Percentiles rank a stretch among this genome's conserved stretches.
These are phyloP conservation scores for Oscheius sp. DNA, from an alignment of 1,140 invertebrate species.

Conservation along the genomic window DNA sequence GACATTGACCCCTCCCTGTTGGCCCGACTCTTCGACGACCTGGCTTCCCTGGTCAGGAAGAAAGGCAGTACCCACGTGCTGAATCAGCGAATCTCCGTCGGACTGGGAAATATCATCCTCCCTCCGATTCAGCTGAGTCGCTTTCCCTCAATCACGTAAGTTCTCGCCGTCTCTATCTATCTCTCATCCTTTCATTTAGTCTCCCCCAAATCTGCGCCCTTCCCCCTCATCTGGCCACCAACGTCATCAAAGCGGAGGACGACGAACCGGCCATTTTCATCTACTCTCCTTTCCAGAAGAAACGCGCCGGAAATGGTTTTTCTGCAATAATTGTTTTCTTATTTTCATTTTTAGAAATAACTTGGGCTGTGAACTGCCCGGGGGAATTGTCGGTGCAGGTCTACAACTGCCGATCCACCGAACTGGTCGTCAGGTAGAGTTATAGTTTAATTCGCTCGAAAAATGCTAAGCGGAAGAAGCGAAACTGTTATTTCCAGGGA, in stretches of 20 bases:
- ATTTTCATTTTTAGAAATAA: slow-evolving; percentile 41
- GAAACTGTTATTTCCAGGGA: not conserved
- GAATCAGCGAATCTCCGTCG: slow-evolving; percentile 47
- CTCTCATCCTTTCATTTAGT: slow-evolving; percentile 32
- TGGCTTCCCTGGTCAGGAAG: slow-evolving; percentile 43
- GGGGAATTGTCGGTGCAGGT: slow-evolving; percentile 53
- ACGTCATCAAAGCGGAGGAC: slow-evolving; percentile 36
- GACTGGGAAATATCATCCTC: slow-evolving; percentile 49
- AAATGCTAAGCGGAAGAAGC: no score
- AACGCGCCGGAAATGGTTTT: slow-evolving; percentile 38
- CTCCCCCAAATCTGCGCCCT: slow-evolving; percentile 45
- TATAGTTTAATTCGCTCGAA: no score
- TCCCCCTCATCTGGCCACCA: slow-evolving; percentile 53
- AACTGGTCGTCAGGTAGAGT: slow-evolving; percentile 51
- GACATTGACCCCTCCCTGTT: slow-evolving; percentile 46
- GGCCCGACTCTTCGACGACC: slow-evolving; percentile 53
- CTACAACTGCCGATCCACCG: slow-evolving; percentile 45
- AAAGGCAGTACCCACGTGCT: slow-evolving; percentile 41
- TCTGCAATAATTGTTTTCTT: not conserved
- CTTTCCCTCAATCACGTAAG: slow-evolving; percentile 54
- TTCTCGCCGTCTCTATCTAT: not conserved
- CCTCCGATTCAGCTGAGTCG: slow-evolving; percentile 56
- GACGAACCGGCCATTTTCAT: slow-evolving; percentile 51
- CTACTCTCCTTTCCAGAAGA: slow-evolving; percentile 58
- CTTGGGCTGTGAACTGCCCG: slow-evolving; percentile 54